A percentile compares a stretch with the other conserved stretches of the same genome.
These are phyloP conservation scores for Amniataba percoides DNA, from an alignment of 2,797 vertebrate species.

Conservation along the genomic window DNA sequence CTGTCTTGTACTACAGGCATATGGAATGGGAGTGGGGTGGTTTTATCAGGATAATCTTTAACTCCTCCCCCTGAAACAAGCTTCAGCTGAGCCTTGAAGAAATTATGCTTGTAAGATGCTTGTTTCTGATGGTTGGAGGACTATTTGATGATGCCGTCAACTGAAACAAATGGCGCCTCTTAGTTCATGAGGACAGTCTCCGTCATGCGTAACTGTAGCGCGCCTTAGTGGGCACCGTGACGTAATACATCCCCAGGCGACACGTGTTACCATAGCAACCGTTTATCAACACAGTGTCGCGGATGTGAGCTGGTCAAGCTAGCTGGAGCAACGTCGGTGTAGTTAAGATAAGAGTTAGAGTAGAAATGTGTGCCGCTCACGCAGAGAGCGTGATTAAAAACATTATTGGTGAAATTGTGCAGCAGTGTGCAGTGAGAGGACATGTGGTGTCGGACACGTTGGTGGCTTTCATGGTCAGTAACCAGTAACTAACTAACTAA, in stretches of 20 bases:
- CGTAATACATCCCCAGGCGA: no score
- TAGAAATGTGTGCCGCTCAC: constrained; percentile 83
- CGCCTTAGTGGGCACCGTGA: background rate
- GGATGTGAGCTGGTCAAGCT: background rate
- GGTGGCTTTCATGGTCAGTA: constrained; percentile 91
- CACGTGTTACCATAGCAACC: constrained; percentile 54
- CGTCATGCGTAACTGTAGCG: background rate
- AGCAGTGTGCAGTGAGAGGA: constrained; percentile 83
- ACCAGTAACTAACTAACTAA: background rate
- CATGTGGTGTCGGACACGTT: constrained; percentile 85
- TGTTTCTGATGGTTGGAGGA: no score
- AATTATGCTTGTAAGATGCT: no score
- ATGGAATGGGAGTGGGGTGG: no score
- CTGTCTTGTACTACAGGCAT: no score
- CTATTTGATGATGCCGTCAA: no score
- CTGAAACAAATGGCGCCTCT: no score
- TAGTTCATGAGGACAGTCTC: no score
- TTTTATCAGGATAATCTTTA: no score
- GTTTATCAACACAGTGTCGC: constrained; percentile 12
- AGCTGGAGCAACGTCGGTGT: rapidly evolving
- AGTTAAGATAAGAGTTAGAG: background rate
- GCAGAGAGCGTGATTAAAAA: constrained; percentile 85
- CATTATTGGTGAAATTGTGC: constrained; percentile 86
- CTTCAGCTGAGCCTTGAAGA: no score
- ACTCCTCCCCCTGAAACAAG: no score